Percentiles rank a stretch among this genome's conserved stretches.
Conservation (phyloP, 2,113 vertebrate genomes). For the Lipotes vexillifer region DNA sequence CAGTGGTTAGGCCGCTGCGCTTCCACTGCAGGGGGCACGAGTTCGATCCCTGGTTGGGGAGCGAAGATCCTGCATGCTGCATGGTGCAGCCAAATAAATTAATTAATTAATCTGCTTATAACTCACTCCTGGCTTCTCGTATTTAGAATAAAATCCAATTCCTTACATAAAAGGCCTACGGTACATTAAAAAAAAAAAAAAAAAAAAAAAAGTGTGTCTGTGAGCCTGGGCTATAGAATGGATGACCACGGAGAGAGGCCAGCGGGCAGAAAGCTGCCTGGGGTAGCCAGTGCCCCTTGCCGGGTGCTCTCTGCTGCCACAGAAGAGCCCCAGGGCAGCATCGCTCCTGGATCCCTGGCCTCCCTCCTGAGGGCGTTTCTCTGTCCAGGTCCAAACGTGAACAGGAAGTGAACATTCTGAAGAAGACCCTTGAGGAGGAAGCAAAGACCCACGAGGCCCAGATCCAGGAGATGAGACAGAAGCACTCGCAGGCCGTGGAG, state of each 20-base stretch:
- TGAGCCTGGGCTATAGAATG: neutral
- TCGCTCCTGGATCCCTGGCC: rapidly evolving
- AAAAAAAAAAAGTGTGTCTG: neutral
- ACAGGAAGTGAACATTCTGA: slow-evolving; percentile 93
- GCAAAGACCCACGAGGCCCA: slow-evolving; percentile 90
- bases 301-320: neutral
- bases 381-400: slow-evolving; percentile 91
- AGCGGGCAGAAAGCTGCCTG: neutral
- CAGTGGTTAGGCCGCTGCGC: neutral
- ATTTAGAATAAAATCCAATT: neutral
- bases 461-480: slow-evolving; percentile 94
- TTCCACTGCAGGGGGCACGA: neutral
- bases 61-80: neutral
- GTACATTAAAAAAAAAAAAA: neutral
- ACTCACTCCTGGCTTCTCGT: neutral
- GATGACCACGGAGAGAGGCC: neutral
- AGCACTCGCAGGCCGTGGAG: slow-evolving; percentile 93
- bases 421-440: slow-evolving; percentile 94
- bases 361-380: neutral
- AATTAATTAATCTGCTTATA: neutral
- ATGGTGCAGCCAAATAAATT: neutral
- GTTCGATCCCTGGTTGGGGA: neutral
- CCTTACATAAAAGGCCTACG: neutral
- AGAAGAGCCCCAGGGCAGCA: neutral
- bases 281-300: no score